Percentiles rank a stretch among this genome's conserved stretches.
These are phyloP conservation scores for Perca fluviatilis DNA, from an alignment of 2,113 vertebrate species.

Conservation along the genomic window DNA sequence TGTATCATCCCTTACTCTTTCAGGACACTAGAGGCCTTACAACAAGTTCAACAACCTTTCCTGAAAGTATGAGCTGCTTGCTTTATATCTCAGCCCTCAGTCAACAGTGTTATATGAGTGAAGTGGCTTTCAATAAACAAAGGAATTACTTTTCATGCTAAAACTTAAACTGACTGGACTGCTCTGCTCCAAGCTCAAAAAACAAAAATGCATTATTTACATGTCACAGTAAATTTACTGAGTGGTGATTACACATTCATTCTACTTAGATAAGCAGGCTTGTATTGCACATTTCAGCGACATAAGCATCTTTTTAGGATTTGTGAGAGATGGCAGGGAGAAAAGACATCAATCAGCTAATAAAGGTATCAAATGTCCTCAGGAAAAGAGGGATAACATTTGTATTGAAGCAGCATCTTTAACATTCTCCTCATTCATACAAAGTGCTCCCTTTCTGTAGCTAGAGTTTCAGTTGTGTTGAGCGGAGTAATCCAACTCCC, in stretches of 20 bases:
- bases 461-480: constrained; percentile 22
- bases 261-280: neutral
- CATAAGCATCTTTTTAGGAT: neutral
- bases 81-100: constrained; percentile 4
- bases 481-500: constrained; percentile 16
- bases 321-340: constrained; percentile 7
- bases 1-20: constrained; percentile 17
- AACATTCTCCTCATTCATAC: constrained; percentile 6
- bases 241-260: neutral
- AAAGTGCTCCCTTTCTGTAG: constrained; percentile 1
- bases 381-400: constrained; percentile 17
- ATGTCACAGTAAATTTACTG: constrained; percentile 2
- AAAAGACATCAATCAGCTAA: constrained; percentile 2
- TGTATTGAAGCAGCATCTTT: constrained; percentile 26
- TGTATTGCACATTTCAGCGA: constrained; percentile 13
- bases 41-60: constrained; percentile 19
- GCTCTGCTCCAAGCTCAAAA: neutral
- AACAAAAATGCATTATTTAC: neutral
- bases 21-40: constrained; percentile 2
- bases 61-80: constrained; percentile 12
- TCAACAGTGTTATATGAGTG: neutral
- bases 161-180: neutral
- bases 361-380: constrained; percentile 16
- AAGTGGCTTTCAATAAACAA: neutral
- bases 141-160: constrained; percentile 13